Evolutionary conservation across 2,113 vertebrate species (phyloP).

Genomic region (Ranitomeya imitator): DNA sequence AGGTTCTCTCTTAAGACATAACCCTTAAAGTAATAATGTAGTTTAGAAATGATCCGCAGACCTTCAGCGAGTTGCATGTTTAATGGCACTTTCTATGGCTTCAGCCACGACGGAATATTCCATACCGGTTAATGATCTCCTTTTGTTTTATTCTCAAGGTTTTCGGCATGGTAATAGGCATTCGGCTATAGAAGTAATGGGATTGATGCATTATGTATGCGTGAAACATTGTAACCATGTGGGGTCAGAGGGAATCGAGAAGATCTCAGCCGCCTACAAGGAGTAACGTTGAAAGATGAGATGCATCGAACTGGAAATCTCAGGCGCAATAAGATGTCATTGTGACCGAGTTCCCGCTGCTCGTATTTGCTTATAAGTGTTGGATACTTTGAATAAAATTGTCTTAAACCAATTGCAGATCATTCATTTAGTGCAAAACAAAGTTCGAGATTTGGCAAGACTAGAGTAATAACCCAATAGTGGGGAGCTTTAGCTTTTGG

Average conservation of each 20-base stretch:
- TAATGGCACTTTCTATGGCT: background rate
- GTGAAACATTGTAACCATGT: background rate
- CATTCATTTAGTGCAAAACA: background rate
- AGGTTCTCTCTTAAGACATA: conserved; percentile 43
- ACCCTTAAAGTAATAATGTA: conserved; percentile 39
- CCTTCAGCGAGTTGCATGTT: background rate
- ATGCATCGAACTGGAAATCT: background rate
- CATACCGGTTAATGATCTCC: background rate
- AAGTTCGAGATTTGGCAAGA: background rate
- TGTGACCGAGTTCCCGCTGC: background rate
- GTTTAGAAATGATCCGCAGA: background rate
- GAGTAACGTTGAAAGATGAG: background rate
- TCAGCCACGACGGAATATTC: background rate
- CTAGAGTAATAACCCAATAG: background rate
- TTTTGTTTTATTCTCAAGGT: conserved; percentile 33
- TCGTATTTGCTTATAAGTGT: conserved; percentile 28
- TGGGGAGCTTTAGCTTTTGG: background rate
- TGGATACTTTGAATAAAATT: conserved; percentile 19
- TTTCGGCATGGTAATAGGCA: conserved; percentile 1
- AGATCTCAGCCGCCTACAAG: background rate
- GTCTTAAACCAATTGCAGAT: background rate
- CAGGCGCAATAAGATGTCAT: background rate
- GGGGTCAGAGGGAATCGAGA: background rate
- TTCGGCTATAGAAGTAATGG: background rate
- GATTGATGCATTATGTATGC: background rate